Conservation (phyloP, 2,113 vertebrate genomes). For the Dolichallabes microphthalmus region DNA sequence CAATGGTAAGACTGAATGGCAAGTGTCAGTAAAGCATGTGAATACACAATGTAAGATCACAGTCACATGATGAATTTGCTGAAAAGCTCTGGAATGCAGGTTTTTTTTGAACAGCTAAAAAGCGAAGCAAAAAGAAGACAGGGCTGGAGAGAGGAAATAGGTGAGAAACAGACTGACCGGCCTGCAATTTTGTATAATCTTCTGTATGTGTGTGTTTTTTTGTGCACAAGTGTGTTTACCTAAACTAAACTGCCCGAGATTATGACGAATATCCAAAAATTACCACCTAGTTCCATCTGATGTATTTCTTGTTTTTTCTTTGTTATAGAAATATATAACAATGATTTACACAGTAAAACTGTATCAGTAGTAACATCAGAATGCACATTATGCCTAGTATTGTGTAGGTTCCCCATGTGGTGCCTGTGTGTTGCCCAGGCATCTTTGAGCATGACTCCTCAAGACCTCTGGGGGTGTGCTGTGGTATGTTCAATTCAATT, state of each 20-base stretch:
- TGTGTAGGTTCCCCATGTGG: no score
- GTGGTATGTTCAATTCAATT: no score
- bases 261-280: neutral
- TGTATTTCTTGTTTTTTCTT: neutral
- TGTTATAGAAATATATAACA: neutral
- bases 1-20: neutral
- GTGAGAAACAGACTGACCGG: neutral
- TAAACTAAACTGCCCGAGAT: neutral
- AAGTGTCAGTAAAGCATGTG: conserved; percentile 11
- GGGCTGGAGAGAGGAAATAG: neutral
- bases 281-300: neutral
- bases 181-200: neutral
- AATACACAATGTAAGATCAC: neutral
- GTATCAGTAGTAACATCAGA: no score
- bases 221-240: neutral
- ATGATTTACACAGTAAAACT: neutral
- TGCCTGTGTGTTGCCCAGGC: no score
- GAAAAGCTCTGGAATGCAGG: conserved; percentile 33
- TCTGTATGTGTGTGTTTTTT: neutral
- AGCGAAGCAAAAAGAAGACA: neutral
- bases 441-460: no score
- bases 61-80: conserved; percentile 31
- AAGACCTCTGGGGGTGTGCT: no score
- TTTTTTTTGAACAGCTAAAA: conserved; percentile 24
- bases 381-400: no score